Percentiles rank a stretch among this genome's conserved stretches.
Conservation (phyloP, 2,113 vertebrate species). For the Tragelaphus scriptus region DNA sequence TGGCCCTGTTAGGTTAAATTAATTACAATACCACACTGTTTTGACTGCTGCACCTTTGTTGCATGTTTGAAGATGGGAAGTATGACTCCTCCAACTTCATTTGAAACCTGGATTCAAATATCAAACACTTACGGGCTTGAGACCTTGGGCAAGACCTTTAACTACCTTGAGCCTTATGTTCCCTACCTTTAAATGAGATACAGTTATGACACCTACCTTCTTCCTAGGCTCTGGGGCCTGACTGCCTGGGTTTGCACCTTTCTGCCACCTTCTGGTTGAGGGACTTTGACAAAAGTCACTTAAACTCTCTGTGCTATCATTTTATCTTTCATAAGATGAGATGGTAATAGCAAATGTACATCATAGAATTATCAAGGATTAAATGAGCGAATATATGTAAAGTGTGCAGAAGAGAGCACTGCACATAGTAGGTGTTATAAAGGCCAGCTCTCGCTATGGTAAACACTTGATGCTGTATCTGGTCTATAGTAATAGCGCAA, state of each 20-base stretch:
- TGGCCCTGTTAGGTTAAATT: no score
- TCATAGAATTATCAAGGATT: not conserved
- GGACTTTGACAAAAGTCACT: not conserved
- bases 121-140: not conserved
- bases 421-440: not conserved
- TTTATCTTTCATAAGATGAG: not conserved
- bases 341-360: rapidly evolving
- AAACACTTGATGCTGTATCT: not conserved
- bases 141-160: not conserved
- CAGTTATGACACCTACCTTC: not conserved
- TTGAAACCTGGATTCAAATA: not conserved
- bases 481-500: rapidly evolving
- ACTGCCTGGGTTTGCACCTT: not conserved
- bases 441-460: not conserved
- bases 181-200: not conserved
- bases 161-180: not conserved
- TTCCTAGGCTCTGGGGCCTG: not conserved
- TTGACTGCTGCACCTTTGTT: not conserved
- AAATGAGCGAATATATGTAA: not conserved
- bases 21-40: not conserved
- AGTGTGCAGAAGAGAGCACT: not conserved
- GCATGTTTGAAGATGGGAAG: not conserved
- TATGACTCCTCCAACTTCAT: not conserved
- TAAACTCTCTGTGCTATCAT: not conserved
- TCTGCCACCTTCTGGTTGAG: not conserved